Evolutionary conservation across 2,113 vertebrate genomes (phyloP).

Genomic region (Notechis scutatus): DNA sequence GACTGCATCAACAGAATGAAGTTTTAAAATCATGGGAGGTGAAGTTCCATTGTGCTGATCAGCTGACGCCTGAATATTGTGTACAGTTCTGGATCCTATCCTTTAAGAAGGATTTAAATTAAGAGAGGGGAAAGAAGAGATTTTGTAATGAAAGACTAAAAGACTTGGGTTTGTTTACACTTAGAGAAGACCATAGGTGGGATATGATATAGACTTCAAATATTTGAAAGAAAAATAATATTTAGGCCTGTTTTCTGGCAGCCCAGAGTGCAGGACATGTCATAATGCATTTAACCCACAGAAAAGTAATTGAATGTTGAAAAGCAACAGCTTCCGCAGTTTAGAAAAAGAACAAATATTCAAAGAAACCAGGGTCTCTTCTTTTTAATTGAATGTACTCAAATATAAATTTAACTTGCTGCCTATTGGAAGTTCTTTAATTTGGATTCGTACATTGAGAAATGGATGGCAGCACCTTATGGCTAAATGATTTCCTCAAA

Average conservation of each 20-base stretch:
- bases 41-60: not conserved
- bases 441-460: not conserved
- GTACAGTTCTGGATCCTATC: not conserved
- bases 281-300: not conserved
- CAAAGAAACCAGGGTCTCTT: not conserved
- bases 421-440: not conserved
- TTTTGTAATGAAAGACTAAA: not conserved
- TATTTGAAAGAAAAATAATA: not conserved
- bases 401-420: not conserved
- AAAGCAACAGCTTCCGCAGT: not conserved
- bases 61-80: not conserved
- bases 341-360: not conserved
- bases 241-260: not conserved
- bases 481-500: not conserved
- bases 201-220: not conserved
- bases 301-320: not conserved
- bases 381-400: not conserved
- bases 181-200: not conserved
- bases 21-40: not conserved
- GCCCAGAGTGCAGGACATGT: not conserved
- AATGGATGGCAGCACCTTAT: not conserved
- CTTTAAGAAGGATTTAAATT: not conserved
- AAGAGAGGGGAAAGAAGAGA: not conserved
- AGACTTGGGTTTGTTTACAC: not conserved
- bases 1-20: not conserved